Evolutionary conservation across 92 coral and sea anemone species (phyloP), one percentile per base, ranked within the genome.

Genomic region (Porites rus): DNA sequence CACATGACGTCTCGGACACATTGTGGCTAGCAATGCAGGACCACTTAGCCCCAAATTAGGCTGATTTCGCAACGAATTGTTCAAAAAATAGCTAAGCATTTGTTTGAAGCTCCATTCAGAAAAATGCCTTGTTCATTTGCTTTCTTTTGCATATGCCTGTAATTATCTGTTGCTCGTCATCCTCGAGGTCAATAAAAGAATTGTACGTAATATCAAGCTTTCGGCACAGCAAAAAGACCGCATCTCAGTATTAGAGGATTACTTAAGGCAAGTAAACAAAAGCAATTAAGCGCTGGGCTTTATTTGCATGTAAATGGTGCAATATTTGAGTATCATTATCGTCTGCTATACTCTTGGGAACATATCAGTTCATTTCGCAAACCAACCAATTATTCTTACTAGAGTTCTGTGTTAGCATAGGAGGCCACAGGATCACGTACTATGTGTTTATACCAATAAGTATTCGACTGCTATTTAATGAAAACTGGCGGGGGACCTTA

Each of bases 291-390:
- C 21, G 66, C 19, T 25, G 20, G 21, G 38, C 21, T 31, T 51
- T 65, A 80, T 87, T 87, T 79, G 68, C 90, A 87, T 80, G 38
- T 17, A 25, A 80, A 87, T 80, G 71, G 28, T 24, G 66, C 67
- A 73, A 87, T 79, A 72, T 87, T 87, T 78, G 70, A 60, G 72
- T 65, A 87, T 86, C 85, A 82, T 82, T 60, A 72, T 60, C 70
- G 7, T 46, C 2, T 17, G 17, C 52, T 8, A 43, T 65, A 9
- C 79, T 24, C 79, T 0, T 28, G 78, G 86, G 79, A 72, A 18
- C 72, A 52, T 43, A 81, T 38, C 46, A 38, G 46, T 38, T 38
- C 46, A 38, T 38, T 38, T 12, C 17, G 77, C 66, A 69, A 52
- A 81, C 77, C 28, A 81, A 69, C 60, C 43, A 70, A 58, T 70